Base-by-base conservation (phyloP, 1,140 invertebrate genomes). In the Lamellibrachia luymesi region DNA sequence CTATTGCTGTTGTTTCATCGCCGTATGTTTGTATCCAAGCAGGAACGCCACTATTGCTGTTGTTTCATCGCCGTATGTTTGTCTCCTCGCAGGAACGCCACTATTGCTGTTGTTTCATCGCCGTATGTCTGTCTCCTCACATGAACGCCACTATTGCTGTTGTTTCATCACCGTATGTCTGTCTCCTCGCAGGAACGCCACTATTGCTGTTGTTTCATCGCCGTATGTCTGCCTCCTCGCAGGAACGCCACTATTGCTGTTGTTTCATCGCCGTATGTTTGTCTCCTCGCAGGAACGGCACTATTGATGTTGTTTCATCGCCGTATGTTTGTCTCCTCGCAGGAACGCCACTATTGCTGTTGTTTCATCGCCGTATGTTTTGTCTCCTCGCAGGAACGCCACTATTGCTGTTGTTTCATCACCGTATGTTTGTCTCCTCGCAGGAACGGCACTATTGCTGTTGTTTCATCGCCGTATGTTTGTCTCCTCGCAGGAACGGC, bases 21-120 rank as follows among this genome's bases (percentile, higher is more conserved):
- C 10, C 25, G 5, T 80, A 80, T 6, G 25, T 80, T 80, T n/a
- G 64, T 80, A 17, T 22, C 64, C 94, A 96, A 97, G 92, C 97
- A 99, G 99, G 99, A 97, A 99, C 99, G 94, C 99, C 99, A 96
- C 97, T 99, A 98, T 99, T 99, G 99, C 98, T 99, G 95, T 97
- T 99, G 94, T 97, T 99, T 94, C 99, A 99, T 10, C 4, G 10
- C 10, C 51, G 51, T 52, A 80, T 22, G 13, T 4, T 80, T 80
- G 5, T 94, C 96, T 97, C 92, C 97, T 99, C 97, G 92, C 97
- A 99, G 99, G 99, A 97, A 99, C 99, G 94, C 99, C 99, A 96
- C 97, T 99, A 98, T 99, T 99, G 99, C 98, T 99, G 95, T 97
- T 99, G 94, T 97, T 99, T 94, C 99, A 99, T 80, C 13, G 10